Percentiles rank a stretch among this genome's conserved stretches.
Conservation (phyloP, 2,797 vertebrate genomes). For the Orientallactaga sibirica region DNA sequence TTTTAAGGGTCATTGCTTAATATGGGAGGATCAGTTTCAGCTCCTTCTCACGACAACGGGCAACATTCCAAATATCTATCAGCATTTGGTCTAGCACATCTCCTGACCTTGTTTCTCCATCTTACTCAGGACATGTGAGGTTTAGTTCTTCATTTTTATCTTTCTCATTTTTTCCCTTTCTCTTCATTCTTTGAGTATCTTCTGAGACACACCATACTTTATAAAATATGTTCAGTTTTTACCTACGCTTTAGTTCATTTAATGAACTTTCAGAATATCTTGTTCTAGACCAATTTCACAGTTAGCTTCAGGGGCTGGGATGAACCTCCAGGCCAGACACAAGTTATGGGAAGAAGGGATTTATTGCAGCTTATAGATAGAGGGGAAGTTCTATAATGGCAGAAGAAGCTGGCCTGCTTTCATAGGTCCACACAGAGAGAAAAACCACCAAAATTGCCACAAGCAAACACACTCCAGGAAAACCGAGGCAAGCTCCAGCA, state of each 20-base stretch:
- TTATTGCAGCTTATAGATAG: too few relatives aligned
- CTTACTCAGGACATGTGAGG: neutral
- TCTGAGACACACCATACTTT: neutral
- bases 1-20: constrained; percentile 9
- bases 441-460: too few relatives aligned
- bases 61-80: neutral
- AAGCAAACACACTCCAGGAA: too few relatives aligned
- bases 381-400: too few relatives aligned
- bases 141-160: neutral
- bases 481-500: too few relatives aligned
- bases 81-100: neutral
- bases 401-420: too few relatives aligned
- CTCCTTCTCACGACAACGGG: neutral
- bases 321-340: too few relatives aligned
- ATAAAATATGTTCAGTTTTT: neutral
- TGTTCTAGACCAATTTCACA: neutral
- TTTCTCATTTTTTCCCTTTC: too few relatives aligned
- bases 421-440: too few relatives aligned
- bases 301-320: too few relatives aligned
- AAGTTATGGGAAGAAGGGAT: too few relatives aligned
- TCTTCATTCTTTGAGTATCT: neutral
- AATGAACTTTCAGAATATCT: neutral
- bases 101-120: neutral
- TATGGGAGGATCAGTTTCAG: neutral
- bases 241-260: constrained; percentile 1